Evolutionary conservation across 2,888 invertebrate genomes (phyloP).

Genomic region (Drosophila mimetica): DNA sequence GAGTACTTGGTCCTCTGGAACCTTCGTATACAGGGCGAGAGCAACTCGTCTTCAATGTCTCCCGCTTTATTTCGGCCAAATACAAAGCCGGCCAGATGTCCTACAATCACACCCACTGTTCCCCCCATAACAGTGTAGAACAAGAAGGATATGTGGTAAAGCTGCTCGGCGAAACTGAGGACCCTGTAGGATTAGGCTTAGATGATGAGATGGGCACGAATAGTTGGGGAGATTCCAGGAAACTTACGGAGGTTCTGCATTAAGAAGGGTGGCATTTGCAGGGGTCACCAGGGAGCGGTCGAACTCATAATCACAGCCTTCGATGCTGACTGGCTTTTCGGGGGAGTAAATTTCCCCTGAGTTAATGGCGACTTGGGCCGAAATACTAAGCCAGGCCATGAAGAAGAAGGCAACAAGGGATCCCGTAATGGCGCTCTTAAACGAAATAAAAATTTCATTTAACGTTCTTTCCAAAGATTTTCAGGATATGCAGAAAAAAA

Average conservation of each 20-base stretch:
- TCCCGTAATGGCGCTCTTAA: constrained; percentile 89
- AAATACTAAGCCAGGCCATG: constrained; percentile 89
- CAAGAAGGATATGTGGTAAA: constrained; percentile 88
- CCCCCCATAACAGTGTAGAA: constrained; percentile 89
- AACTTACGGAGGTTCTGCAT: constrained; percentile 37
- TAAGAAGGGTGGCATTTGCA: constrained; percentile 49
- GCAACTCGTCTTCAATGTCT: constrained; percentile 86
- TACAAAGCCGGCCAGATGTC: constrained; percentile 86
- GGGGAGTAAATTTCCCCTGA: constrained; percentile 86
- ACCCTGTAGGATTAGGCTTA: constrained; percentile 31
- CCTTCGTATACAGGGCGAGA: constrained; percentile 88
- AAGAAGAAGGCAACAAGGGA: constrained; percentile 87
- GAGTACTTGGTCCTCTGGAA: constrained; percentile 79
- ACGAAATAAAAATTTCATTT: neutral
- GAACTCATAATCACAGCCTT: constrained; percentile 87
- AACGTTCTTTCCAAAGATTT: neutral
- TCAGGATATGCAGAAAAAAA: neutral
- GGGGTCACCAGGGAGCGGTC: constrained; percentile 65
- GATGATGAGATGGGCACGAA: neutral
- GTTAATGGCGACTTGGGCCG: constrained; percentile 88
- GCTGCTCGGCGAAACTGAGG: constrained; percentile 65
- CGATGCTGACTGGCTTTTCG: constrained; percentile 85
- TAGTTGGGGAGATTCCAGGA: neutral
- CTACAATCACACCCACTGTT: constrained; percentile 86
- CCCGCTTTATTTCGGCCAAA: constrained; percentile 85